Conservation (phyloP, 2,888 invertebrate species). For the Platycnemis pennipes region DNA sequence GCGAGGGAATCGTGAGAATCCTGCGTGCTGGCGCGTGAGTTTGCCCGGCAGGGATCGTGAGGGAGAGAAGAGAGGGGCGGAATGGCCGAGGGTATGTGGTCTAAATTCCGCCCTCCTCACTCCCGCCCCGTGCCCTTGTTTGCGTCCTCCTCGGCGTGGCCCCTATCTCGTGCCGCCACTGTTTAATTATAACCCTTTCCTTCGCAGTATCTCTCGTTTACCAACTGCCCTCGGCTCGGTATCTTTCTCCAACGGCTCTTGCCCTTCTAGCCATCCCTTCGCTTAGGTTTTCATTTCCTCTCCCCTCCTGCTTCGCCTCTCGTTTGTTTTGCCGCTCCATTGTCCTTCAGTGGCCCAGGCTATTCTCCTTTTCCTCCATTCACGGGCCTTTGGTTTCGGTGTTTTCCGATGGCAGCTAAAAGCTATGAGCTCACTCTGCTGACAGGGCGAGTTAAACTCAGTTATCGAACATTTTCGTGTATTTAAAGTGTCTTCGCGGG, state of each 20-base stretch:
- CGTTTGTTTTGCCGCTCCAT: background rate
- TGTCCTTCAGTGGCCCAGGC: background rate
- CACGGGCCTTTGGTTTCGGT: background rate
- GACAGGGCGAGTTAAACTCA: too few relatives aligned
- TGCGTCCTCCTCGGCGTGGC: background rate
- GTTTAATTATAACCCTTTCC: background rate
- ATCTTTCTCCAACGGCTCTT: background rate
- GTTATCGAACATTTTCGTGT: too few relatives aligned
- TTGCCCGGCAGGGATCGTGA: background rate
- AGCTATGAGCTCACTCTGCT: background rate
- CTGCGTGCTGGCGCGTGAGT: background rate
- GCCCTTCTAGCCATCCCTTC: background rate
- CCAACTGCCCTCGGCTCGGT: background rate
- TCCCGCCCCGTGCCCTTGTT: background rate
- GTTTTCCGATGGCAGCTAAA: background rate
- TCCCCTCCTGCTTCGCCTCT: background rate
- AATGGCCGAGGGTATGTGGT: background rate
- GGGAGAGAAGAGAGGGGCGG: background rate
- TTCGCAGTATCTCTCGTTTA: background rate
- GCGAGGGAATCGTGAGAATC: too few relatives aligned
- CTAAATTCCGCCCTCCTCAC: background rate
- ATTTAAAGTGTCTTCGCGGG: too few relatives aligned
- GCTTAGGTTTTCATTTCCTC: background rate
- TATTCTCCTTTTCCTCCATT: background rate
- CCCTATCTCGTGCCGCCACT: background rate